Base-by-base conservation (phyloP, 2,797 vertebrate genomes). In the Astyanax mexicanus region DNA sequence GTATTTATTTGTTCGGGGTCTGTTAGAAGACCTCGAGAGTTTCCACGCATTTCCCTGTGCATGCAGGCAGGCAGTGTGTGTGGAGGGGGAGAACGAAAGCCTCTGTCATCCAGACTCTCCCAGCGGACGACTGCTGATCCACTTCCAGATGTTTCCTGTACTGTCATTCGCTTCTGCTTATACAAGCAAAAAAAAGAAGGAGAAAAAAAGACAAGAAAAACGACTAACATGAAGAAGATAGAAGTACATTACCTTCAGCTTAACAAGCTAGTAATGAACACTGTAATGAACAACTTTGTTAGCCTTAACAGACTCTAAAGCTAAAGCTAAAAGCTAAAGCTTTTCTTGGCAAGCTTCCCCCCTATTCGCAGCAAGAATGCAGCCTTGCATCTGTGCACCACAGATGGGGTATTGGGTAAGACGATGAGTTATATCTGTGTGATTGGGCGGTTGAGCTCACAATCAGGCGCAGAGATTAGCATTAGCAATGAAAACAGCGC, bases 1-100 rank as follows among this genome's bases (percentile, higher is more conserved):
- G 57, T 87, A 83, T 90, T 89, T 90, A 87, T 92, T 90, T 90
- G 80, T 87, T 75, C 64, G 70, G 75, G 83, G 57, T 78, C 77
- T 84, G 74, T 81, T 74, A 79, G 45, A 13, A 86, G 81, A 79
- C 67, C 74, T 25, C 69, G 52, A 73, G 25, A 77, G 66, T 80
- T 65, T 78, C 81, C 61, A 58, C 65, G 68, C 52, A 42, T 61
- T 81, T 80, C 57, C 40, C 67, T 74, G 35, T 52, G 64, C 66
- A 79, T 74, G 67, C n/a, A n/a, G n/a, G n/a, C n/a, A 69, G 44
- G 78, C 51, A 60, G 69, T 79, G 52, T 81, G 54, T 51, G 60
- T n/a, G 62, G 60, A 45, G 27, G 27, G n/a, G 61, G 54, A 62
- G 45, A 69, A 64, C 61, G 49, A 79, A 79, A 74, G 62, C 64